A percentile compares a stretch with the other conserved stretches of the same genome.
These are phyloP conservation scores for Ginglymostoma cirratum DNA, from an alignment of 2,113 vertebrate species.

Conservation along the genomic window DNA sequence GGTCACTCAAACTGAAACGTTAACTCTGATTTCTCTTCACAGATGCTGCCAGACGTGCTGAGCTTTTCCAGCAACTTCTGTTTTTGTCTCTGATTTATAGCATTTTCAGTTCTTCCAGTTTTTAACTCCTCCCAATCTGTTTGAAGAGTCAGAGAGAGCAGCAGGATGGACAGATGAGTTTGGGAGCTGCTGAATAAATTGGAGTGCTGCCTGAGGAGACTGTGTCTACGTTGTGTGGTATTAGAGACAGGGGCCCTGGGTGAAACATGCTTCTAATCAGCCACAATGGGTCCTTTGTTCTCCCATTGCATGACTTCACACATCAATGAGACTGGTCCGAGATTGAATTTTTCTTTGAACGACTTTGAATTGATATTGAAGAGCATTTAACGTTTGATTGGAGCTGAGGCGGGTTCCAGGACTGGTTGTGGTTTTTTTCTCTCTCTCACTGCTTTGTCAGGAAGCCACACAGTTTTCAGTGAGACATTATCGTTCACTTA, in stretches of 20 bases:
- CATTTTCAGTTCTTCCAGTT: too few species aligned
- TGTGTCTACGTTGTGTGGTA: constrained; percentile 44
- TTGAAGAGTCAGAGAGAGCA: not conserved
- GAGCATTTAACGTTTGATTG: constrained; percentile 25
- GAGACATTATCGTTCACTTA: constrained; percentile 8
- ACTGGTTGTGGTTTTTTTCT: not conserved
- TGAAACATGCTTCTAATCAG: constrained; percentile 51
- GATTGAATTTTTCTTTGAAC: constrained; percentile 39
- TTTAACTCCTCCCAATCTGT: not conserved
- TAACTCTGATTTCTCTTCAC: too few species aligned
- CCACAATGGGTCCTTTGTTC: constrained; percentile 69
- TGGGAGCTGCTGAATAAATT: constrained; percentile 50
- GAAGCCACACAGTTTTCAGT: not conserved
- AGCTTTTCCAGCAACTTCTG: too few species aligned
- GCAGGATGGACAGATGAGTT: constrained; percentile 13
- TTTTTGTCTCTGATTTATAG: too few species aligned
- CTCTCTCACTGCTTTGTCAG: not conserved
- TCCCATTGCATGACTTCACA: constrained; percentile 39
- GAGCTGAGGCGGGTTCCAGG: not conserved
- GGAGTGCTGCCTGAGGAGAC: constrained; percentile 56
- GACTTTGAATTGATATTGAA: constrained; percentile 44
- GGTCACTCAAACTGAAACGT: too few species aligned
- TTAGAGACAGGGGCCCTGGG: constrained; percentile 39
- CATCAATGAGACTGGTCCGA: constrained; percentile 32
- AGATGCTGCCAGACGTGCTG: too few species aligned